Conservation (phyloP, 2,888 invertebrate species). For the Harpalus rubripes region DNA sequence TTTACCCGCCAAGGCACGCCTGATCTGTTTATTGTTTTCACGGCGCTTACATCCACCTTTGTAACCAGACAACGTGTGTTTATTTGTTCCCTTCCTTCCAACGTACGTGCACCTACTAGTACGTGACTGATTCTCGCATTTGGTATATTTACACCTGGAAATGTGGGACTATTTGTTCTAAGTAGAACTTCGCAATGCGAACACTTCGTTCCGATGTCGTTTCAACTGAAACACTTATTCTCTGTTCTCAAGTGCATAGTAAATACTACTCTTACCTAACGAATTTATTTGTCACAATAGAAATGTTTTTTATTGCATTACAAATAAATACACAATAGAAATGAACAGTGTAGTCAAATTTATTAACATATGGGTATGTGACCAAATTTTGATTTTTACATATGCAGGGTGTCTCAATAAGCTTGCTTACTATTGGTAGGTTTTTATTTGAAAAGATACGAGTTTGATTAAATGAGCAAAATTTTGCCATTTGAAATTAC, state of each 20-base stretch:
- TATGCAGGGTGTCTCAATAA: too few relatives aligned
- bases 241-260: background rate
- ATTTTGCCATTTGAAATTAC: too few relatives aligned
- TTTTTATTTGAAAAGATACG: too few relatives aligned
- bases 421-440: too few relatives aligned
- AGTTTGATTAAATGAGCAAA: too few relatives aligned
- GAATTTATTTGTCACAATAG: background rate
- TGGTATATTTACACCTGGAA: background rate
- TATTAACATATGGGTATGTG: too few relatives aligned
- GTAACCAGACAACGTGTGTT: conserved; percentile 16
- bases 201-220: too few relatives aligned
- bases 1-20: conserved; percentile 20
- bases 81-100: background rate
- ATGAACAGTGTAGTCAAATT: too few relatives aligned
- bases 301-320: too few relatives aligned
- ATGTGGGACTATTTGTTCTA: background rate
- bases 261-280: background rate
- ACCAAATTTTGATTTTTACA: too few relatives aligned
- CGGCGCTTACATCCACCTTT: background rate
- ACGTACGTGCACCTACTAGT: background rate
- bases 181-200: too few relatives aligned
- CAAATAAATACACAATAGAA: too few relatives aligned
- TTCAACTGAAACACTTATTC: background rate
- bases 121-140: background rate
- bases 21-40: conserved; percentile 59